phyloP scores from a whole-genome alignment of 2,797 vertebrate species.

The Bradypodion ventrale region DNA sequence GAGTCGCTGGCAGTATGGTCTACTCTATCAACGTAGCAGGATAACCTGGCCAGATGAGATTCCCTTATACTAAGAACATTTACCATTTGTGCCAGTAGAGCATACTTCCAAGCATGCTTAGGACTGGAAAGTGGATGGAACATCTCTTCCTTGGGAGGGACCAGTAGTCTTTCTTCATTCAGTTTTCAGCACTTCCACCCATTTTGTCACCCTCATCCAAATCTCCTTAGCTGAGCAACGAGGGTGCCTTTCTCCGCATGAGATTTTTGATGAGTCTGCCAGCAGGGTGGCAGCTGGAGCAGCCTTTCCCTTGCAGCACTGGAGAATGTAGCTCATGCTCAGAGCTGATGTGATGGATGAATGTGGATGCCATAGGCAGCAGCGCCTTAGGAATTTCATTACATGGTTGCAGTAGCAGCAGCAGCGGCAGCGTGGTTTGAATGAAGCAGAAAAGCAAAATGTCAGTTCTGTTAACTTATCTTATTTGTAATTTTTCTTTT shows the following conservation, averaged over 20 bases:
- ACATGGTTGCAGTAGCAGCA: neutral
- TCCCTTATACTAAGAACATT: neutral
- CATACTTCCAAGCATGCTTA: neutral
- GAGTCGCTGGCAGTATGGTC: too few relatives aligned
- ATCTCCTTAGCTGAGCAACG: neutral
- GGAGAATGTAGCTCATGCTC: accelerated
- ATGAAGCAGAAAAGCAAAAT: neutral
- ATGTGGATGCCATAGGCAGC: neutral
- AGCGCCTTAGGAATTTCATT: neutral
- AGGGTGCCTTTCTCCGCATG: neutral
- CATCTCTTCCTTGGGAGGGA: neutral
- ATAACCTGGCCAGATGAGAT: too few relatives aligned
- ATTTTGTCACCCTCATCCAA: neutral
- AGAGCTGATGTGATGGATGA: accelerated
- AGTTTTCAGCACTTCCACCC: neutral
- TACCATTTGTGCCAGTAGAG: neutral
- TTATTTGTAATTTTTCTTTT: conserved; percentile 26
- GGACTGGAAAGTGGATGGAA: neutral
- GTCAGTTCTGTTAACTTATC: neutral
- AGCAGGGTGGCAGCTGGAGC: neutral
- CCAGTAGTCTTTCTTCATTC: neutral
- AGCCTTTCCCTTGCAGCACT: neutral
- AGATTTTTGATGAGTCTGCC: conserved; percentile 21
- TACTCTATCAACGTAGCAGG: too few relatives aligned
- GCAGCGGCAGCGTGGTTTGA: neutral